Conservation (phyloP, 2,888 invertebrate genomes). For the Allophyes oxyacanthae region DNA sequence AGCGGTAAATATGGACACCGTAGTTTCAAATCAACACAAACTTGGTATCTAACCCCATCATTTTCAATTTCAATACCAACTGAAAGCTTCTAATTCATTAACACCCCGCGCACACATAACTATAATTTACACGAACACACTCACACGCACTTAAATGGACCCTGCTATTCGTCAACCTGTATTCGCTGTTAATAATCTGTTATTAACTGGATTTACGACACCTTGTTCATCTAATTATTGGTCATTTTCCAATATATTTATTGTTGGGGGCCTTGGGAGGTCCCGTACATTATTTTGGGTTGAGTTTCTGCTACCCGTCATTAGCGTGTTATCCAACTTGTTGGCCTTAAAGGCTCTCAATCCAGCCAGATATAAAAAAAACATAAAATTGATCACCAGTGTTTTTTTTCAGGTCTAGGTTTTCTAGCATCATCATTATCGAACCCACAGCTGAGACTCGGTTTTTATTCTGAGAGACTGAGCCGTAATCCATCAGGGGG, state of each 20-base stretch:
- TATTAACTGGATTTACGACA: constrained; percentile 22
- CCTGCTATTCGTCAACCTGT: constrained; percentile 6
- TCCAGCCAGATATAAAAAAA: too few species aligned
- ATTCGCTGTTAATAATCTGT: constrained; percentile 4
- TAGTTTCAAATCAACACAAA: constrained; percentile 30
- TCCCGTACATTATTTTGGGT: constrained; percentile 18
- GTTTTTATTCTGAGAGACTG: too few species aligned
- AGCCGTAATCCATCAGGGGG: too few species aligned
- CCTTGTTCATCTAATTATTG: constrained; percentile 12
- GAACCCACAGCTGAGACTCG: too few species aligned
- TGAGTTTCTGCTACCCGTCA: too few species aligned
- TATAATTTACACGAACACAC: too few species aligned
- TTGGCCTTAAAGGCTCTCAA: too few species aligned
- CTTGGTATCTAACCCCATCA: constrained; percentile 15
- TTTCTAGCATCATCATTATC: too few species aligned
- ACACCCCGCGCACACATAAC: neutral
- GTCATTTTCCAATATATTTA: neutral
- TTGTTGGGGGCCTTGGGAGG: neutral
- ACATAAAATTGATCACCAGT: too few species aligned
- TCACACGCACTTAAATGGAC: constrained; percentile 3
- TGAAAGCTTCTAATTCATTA: constrained; percentile 12
- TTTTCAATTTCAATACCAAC: constrained; percentile 16
- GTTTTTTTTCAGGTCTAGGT: too few species aligned
- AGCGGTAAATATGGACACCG: neutral
- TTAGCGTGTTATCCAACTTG: too few species aligned